These are phyloP conservation scores for Molossus molossus DNA, from an alignment of 2,797 vertebrate genomes.

Conservation along the genomic window DNA sequence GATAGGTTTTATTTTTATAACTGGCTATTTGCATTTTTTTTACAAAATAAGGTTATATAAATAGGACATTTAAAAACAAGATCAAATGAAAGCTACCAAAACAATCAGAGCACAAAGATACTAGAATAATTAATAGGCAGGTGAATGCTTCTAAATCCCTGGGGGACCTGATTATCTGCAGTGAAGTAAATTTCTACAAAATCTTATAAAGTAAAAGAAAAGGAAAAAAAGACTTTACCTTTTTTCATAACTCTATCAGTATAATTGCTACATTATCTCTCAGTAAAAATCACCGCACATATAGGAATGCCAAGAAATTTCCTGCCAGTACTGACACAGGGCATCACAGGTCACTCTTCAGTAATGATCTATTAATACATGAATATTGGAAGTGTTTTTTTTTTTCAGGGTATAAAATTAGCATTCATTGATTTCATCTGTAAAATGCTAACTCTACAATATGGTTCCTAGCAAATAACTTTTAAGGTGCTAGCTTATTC, in stretches of 20 bases:
- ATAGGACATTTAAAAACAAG: constrained; percentile 74
- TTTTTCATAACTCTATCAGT: constrained; percentile 29
- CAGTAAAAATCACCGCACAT: background rate
- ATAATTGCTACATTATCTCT: background rate
- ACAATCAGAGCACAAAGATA: constrained; percentile 59
- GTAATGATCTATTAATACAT: background rate
- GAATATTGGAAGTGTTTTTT: background rate
- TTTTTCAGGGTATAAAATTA: constrained; percentile 9
- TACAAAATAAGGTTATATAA: constrained; percentile 42
- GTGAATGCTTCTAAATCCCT: background rate
- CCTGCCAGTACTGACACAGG: background rate
- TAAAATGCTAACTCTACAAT: background rate
- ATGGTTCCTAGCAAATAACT: background rate
- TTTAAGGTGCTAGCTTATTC: background rate
- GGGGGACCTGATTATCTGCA: background rate
- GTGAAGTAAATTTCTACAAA: constrained; percentile 20
- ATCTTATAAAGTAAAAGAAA: background rate
- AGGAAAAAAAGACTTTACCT: background rate
- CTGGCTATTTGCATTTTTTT: constrained; percentile 39
- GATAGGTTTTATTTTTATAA: background rate
- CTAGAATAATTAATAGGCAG: constrained; percentile 52
- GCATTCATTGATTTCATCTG: background rate
- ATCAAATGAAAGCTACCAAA: constrained; percentile 57
- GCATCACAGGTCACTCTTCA: background rate
- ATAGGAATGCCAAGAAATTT: background rate